Evolutionary conservation across 1,140 invertebrate species (phyloP).

Genomic region (Bombus pascuorum): DNA sequence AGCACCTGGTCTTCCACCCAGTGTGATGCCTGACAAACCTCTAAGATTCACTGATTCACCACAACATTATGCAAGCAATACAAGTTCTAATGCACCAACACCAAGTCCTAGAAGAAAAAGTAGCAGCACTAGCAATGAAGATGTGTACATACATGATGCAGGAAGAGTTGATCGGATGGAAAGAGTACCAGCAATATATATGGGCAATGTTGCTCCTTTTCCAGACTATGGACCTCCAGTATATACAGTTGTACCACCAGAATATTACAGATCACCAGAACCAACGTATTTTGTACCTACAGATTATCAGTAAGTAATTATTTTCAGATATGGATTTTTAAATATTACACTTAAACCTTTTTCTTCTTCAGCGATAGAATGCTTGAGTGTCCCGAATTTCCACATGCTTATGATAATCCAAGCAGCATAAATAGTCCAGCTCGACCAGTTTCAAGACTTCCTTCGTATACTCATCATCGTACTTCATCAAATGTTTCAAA

Average conservation of each 20-base stretch:
- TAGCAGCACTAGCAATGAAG: conserved; percentile 85
- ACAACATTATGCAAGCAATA: conserved; percentile 84
- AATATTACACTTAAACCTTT: conserved; percentile 21
- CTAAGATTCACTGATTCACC: conserved; percentile 90
- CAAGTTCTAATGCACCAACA: conserved; percentile 84
- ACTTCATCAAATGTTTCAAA: conserved; percentile 90
- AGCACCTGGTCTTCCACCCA: conserved; percentile 73
- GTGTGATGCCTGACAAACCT: conserved; percentile 83
- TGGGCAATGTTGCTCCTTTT: conserved; percentile 73
- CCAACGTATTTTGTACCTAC: conserved; percentile 73
- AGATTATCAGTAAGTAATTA: conserved; percentile 78
- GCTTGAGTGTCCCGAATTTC: conserved; percentile 79
- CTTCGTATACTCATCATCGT: conserved; percentile 84
- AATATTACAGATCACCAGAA: conserved; percentile 76
- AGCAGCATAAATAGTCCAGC: conserved; percentile 82
- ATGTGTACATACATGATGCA: conserved; percentile 79
- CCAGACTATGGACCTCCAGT: conserved; percentile 77
- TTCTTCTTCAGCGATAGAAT: conserved; percentile 75
- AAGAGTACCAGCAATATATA: conserved; percentile 83
- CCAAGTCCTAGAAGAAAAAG: conserved; percentile 88
- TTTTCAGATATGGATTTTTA: background rate
- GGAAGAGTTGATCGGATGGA: conserved; percentile 79
- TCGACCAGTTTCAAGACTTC: conserved; percentile 80
- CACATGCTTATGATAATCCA: conserved; percentile 85
- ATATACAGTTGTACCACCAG: conserved; percentile 73